Evolutionary conservation across 1,140 invertebrate genomes (phyloP), one percentile per base, ranked within the genome.

Genomic region (Drosophila carrolli): DNA sequence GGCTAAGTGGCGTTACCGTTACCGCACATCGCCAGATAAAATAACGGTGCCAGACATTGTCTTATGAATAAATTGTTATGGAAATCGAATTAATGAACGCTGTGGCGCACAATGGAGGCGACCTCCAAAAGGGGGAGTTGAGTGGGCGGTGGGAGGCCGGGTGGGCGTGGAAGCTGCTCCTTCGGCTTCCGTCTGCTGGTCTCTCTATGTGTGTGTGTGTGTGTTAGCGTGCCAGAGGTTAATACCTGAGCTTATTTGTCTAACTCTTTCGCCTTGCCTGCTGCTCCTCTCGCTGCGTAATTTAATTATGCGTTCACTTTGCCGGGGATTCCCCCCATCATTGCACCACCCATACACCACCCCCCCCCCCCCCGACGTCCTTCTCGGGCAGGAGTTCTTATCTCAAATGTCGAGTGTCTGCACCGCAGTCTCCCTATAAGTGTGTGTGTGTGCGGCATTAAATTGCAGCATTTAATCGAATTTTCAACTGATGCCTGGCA

Each of bases 11-110:
- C 84, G 78, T 89, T 91, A 91, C 89, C 89, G 78, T 89, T 91
- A 91, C 89, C 89, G 78, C 89, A 90, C 88, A 91, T 91, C 83
- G 90, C 85, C 85, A 91, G 90, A 91, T 91, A 91, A 91, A 91
- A 91, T 91, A 91, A 91, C 90, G 90, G 90, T 91, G 90, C 90
- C 90, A 91, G 90, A 91, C 90, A 91, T 91, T 91, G 90, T 91
- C 90, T 91, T 91, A 91, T 91, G 90, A 91, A 91, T 91, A 91
- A 91, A 91, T 91, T 91, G 90, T 91, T 91, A 91, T 91, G 90
- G 90, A 91, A 91, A 91, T 91, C 90, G 90, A 91, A 91, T 91
- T 91, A 91, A 91, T 91, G 90, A 91, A 91, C 88, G 90, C 90
- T 88, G 80, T 80, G 85, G 83, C 88, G 81, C 80, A 81, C 80